Conservation (phyloP, 2,797 vertebrate genomes). For the Xiphorhynchus erythropygius region DNA sequence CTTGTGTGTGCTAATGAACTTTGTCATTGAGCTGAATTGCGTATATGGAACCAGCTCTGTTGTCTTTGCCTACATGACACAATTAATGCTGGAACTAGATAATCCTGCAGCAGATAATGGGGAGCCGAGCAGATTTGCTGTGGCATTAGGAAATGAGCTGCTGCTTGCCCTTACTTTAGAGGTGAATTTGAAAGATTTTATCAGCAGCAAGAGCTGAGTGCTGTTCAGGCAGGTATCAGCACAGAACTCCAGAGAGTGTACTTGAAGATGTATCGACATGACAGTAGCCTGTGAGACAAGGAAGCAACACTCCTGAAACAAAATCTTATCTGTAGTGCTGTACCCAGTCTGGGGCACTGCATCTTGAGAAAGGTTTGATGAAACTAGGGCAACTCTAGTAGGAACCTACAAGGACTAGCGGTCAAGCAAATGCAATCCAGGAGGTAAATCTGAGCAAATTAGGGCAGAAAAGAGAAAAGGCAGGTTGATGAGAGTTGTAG, state of each 20-base stretch:
- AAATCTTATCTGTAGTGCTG: neutral
- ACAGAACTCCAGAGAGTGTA: neutral
- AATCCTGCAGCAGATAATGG: slow-evolving; percentile 35
- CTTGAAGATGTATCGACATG: neutral
- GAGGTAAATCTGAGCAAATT: neutral
- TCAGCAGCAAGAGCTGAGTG: neutral
- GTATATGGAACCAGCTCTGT: neutral
- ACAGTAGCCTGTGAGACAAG: neutral
- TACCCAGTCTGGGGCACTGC: neutral
- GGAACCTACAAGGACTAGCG: neutral
- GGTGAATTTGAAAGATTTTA: slow-evolving; percentile 31
- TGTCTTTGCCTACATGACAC: slow-evolving; percentile 29
- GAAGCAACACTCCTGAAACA: neutral
- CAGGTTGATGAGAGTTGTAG: neutral
- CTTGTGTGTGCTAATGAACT: neutral
- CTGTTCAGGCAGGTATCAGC: neutral
- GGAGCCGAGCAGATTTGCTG: slow-evolving; percentile 40
- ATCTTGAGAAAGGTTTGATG: neutral
- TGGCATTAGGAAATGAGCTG: slow-evolving; percentile 41
- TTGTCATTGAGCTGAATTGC: neutral
- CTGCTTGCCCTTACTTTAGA: slow-evolving; percentile 37
- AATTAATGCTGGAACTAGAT: slow-evolving; percentile 38
- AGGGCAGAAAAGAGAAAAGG: neutral
- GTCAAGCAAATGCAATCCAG: neutral
- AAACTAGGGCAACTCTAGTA: neutral